A percentile compares a stretch with the other conserved stretches of the same genome.
Evolutionary conservation across 2,797 vertebrate species (phyloP).

Genomic region (Lutjanus argentimaculatus): DNA sequence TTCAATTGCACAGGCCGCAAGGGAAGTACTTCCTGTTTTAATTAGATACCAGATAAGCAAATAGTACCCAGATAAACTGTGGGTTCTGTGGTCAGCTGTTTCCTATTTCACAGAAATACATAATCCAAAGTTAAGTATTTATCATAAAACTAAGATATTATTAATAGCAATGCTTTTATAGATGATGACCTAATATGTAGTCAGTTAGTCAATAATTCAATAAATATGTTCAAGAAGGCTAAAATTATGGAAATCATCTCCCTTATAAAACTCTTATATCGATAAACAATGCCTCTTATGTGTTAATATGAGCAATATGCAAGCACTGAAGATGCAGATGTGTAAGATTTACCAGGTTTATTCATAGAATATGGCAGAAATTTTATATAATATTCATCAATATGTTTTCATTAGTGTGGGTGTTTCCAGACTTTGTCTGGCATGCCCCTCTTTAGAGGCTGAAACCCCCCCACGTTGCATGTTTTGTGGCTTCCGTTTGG

Average conservation of each 20-base stretch:
- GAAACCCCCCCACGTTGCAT: no score
- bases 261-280: background rate
- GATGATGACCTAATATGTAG: conserved; percentile 18
- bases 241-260: background rate
- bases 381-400: no score
- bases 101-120: conserved; percentile 41
- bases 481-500: no score
- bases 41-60: conserved; percentile 80
- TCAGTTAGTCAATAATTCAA: conserved; percentile 1
- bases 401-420: no score
- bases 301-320: background rate
- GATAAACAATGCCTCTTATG: background rate
- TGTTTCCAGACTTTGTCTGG: no score
- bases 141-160: conserved; percentile 16
- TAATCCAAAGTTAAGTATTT: conserved; percentile 17
- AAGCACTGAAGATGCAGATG: background rate
- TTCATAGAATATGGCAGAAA: no score
- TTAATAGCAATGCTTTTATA: conserved; percentile 21
- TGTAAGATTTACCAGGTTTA: no score
- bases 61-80: conserved; percentile 66
- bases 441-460: no score
- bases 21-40: conserved; percentile 80
- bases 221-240: conserved; percentile 24
- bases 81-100: conserved; percentile 64
- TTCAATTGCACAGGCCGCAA: conserved; percentile 69